These are phyloP conservation scores for Platorchestia sp. DNA, from an alignment of 1,140 invertebrate species.

Conservation along the genomic window DNA sequence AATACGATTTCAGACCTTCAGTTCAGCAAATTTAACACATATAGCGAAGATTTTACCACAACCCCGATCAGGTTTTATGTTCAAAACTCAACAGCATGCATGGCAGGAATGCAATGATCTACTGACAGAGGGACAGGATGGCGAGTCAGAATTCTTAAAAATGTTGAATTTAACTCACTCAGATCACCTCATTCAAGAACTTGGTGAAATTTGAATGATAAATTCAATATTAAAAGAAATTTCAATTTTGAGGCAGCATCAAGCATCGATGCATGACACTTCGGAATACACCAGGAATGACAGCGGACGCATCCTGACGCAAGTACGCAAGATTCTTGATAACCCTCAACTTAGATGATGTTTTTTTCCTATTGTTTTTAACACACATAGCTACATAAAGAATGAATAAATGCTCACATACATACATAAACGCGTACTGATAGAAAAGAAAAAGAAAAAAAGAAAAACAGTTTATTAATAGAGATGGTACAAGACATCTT, in stretches of 20 bases:
- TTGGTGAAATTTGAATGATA: neutral
- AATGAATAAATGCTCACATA: neutral
- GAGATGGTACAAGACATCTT: no score
- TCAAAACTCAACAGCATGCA: neutral
- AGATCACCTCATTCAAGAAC: neutral
- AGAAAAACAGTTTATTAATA: no score
- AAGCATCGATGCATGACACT: neutral
- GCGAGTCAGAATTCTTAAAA: neutral
- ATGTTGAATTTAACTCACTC: neutral
- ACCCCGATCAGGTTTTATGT: neutral
- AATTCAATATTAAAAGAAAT: neutral
- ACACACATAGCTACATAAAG: neutral
- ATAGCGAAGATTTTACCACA: neutral
- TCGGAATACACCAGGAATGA: neutral
- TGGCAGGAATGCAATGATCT: neutral
- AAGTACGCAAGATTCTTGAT: neutral
- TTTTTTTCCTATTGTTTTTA: neutral
- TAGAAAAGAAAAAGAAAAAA: no score
- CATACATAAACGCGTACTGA: no score
- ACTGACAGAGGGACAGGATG: neutral
- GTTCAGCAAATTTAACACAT: neutral
- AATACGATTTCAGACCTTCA: neutral
- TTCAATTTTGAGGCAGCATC: neutral
- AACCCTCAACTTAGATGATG: neutral
- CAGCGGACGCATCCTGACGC: neutral